A percentile compares a stretch with the other conserved stretches of the same genome.
These are phyloP conservation scores for Sminthopsis crassicaudata DNA, from an alignment of 2,113 vertebrate species.

Conservation along the genomic window DNA sequence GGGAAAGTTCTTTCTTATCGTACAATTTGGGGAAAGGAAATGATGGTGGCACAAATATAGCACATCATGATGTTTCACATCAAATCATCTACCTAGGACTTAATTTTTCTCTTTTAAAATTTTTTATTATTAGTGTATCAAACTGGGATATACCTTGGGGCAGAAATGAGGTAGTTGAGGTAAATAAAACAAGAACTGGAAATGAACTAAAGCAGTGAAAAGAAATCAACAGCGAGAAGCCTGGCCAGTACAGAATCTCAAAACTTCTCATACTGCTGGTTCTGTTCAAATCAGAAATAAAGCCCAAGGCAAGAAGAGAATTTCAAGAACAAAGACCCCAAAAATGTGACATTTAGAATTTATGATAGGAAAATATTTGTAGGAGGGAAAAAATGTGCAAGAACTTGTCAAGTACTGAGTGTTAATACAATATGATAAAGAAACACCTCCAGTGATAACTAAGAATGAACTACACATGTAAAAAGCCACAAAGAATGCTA, in stretches of 20 bases:
- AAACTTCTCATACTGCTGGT: not conserved
- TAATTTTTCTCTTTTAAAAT: not conserved
- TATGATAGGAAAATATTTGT: slow-evolving; percentile 1
- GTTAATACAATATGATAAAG: not conserved
- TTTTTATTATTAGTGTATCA: not conserved
- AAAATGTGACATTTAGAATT: not conserved
- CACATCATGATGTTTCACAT: not conserved
- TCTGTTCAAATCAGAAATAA: not conserved
- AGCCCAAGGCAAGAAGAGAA: not conserved
- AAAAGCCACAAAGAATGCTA: not conserved
- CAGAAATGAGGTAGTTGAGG: not conserved
- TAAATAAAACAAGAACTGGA: not conserved
- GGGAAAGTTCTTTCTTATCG: not conserved
- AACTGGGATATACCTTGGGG: not conserved
- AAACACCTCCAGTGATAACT: not conserved
- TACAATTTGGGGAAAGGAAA: not conserved
- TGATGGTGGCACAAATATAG: not conserved
- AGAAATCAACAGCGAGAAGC: slow-evolving; percentile 18
- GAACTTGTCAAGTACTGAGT: not conserved
- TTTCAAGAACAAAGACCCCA: not conserved
- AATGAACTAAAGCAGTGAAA: slow-evolving; percentile 11
- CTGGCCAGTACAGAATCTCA: not conserved
- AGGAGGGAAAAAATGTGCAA: not conserved
- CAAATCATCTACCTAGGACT: not conserved
- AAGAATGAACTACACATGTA: not conserved